These are phyloP conservation scores for Drosophila novamexicana DNA, from an alignment of 1,140 invertebrate genomes.

Conservation along the genomic window DNA sequence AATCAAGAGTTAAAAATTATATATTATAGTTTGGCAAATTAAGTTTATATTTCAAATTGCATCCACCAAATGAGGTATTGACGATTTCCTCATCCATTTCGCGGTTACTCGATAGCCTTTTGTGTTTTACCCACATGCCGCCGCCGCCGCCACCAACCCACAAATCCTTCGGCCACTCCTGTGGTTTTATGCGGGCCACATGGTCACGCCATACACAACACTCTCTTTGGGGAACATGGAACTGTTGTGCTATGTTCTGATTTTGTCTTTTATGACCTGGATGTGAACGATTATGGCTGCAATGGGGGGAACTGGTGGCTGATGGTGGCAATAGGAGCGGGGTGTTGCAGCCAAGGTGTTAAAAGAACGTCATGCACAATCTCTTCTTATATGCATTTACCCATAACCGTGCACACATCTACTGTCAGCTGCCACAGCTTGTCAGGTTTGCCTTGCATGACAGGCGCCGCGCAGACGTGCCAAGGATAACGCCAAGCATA, in stretches of 20 bases:
- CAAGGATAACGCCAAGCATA: conserved; percentile 69
- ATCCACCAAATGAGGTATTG: background rate
- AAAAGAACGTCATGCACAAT: conserved; percentile 27
- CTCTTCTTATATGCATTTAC: conserved; percentile 26
- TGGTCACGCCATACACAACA: conserved; percentile 13
- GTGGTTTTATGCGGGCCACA: conserved; percentile 20
- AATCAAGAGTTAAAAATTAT: too few species aligned
- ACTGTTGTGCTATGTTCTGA: conserved; percentile 55
- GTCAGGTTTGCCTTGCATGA: conserved; percentile 67
- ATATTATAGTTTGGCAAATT: too few species aligned
- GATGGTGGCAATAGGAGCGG: background rate
- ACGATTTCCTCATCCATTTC: conserved; percentile 1
- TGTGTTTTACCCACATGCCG: background rate
- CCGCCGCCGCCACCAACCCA: background rate
- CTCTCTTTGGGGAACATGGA: conserved; percentile 42
- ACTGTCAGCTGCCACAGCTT: conserved; percentile 67
- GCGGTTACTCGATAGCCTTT: conserved; percentile 11
- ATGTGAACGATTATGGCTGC: conserved; percentile 68
- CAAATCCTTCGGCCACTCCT: background rate
- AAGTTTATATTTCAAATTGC: background rate
- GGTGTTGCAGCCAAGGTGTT: conserved; percentile 12
- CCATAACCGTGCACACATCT: conserved; percentile 34
- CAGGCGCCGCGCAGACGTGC: conserved; percentile 61
- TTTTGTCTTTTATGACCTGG: conserved; percentile 59
- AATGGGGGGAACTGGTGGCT: conserved; percentile 14